These are phyloP conservation scores for Stomorhina lunata DNA, from an alignment of 2,888 invertebrate species.

Conservation along the genomic window DNA sequence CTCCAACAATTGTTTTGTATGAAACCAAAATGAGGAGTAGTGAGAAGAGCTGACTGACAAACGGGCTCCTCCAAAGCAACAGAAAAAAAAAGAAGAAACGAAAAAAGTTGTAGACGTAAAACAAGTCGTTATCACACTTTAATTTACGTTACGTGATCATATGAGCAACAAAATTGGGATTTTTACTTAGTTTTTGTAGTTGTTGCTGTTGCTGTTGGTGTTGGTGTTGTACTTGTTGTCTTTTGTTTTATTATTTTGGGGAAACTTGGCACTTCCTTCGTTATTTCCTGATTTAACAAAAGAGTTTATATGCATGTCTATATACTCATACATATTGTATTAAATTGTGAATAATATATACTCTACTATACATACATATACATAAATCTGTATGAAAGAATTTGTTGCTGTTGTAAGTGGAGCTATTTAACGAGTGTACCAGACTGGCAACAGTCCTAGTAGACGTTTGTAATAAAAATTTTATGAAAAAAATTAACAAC, in stretches of 20 bases:
- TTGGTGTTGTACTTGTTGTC: constrained; percentile 11
- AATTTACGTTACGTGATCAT: constrained; percentile 67
- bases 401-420: not conserved
- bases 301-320: not conserved
- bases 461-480: constrained; percentile 42
- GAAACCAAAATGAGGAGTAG: not conserved
- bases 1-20: constrained; percentile 18
- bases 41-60: constrained; percentile 9
- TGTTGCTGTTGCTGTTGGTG: not conserved
- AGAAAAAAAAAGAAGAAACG: not conserved
- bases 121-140: constrained; percentile 67
- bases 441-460: constrained; percentile 61
- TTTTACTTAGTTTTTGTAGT: not conserved
- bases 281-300: constrained; percentile 62
- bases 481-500: constrained; percentile 15
- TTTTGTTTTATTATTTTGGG: constrained; percentile 60
- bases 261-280: constrained; percentile 64
- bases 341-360: not conserved
- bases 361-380: not conserved
- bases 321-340: too few relatives aligned
- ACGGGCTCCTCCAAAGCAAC: constrained; percentile 4
- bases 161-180: constrained; percentile 55
- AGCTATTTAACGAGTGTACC: constrained; percentile 57
- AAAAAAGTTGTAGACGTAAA: constrained; percentile 63
- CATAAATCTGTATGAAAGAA: not conserved